Evolutionary conservation across 2,113 vertebrate genomes (phyloP), one percentile per base, ranked within the genome.

Genomic region (Hyaena hyaena): DNA sequence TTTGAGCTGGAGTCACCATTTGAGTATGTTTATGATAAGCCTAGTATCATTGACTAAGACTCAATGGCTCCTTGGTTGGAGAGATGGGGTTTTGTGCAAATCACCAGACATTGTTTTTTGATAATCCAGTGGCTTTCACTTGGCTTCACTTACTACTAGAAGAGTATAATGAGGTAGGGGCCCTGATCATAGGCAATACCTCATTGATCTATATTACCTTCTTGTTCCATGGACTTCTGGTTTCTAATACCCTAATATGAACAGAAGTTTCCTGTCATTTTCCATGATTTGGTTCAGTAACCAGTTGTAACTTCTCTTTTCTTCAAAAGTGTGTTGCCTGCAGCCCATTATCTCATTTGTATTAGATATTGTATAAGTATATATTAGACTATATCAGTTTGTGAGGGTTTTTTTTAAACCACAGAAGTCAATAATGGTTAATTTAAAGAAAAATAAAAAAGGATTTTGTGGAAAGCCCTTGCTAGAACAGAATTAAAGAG

Each of bases 381-480:
- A 17, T 73, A 66, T 90, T n/a, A 66, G 45, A 77, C 50, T 24
- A 0, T 83, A 69, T 63, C 69, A 88, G 61, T 88, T 88, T 87
- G 10, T 94, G 58, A 33, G 43, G 88, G 92, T n/a, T 92, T 80
- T 55, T n/a, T 69, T 39, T 48, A 82, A 91, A 96, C 66, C 28
- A 91, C 68, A 91, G 71, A 88, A 88, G 45, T 16, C 10, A 66
- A 45, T 73, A 81, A 16, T 87, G 81, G 23, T 74, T 94, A 80
- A 74, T 73, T 86, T 90, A 74, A 81, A 23, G 2, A 9, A 15
- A 80, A 48, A 50, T 14, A 66, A 8, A 31, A 23, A 74, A 35
- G 4, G 53, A 76, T 55, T 63, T 89, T 28, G n/a, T 61, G 43
- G 50, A 71, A 63, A 63, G 21, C 15, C 14, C 50, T 68, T 26